A percentile compares a stretch with the other conserved stretches of the same genome.
phyloP scores from a whole-genome alignment of 2,113 vertebrate species.

The Oreochromis aureus region DNA sequence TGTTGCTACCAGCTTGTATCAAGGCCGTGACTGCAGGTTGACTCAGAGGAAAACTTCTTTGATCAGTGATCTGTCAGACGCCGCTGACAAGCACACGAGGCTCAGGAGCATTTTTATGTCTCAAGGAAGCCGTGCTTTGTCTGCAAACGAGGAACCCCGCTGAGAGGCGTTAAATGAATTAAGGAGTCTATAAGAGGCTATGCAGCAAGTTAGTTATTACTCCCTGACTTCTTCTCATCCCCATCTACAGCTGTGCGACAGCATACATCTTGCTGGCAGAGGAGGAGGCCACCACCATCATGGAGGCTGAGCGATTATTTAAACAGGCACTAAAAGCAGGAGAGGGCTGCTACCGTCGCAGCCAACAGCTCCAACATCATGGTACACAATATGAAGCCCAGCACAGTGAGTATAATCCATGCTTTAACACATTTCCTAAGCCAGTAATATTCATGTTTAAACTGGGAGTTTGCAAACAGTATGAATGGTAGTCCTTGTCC shows the following conservation, averaged over 20 bases:
- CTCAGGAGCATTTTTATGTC: not conserved
- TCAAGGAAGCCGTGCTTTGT: not conserved
- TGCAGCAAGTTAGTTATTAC: not conserved
- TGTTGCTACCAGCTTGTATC: not conserved
- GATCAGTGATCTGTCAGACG: not conserved
- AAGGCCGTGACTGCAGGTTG: not conserved
- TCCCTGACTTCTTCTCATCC: not conserved
- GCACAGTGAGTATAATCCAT: constrained; percentile 80
- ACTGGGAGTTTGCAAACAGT: not conserved
- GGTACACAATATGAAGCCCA: constrained; percentile 96
- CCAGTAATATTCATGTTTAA: not conserved
- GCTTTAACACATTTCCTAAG: not conserved
- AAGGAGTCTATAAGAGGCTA: not conserved
- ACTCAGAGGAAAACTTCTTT: not conserved
- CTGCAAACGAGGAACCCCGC: not conserved
- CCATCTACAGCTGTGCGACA: constrained; percentile 83
- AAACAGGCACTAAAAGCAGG: constrained; percentile 94
- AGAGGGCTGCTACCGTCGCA: constrained; percentile 91
- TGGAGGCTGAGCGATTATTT: constrained; percentile 94
- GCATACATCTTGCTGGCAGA: constrained; percentile 96
- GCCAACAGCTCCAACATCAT: constrained; percentile 93
- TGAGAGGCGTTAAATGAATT: not conserved
- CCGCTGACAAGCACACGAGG: not conserved
- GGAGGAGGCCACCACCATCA: constrained; percentile 96
- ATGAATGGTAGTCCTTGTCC: not conserved